A percentile compares a stretch with the other conserved stretches of the same genome.
phyloP scores from a whole-genome alignment of 2,113 vertebrate genomes.

The Telmatochromis brachygnathus region DNA sequence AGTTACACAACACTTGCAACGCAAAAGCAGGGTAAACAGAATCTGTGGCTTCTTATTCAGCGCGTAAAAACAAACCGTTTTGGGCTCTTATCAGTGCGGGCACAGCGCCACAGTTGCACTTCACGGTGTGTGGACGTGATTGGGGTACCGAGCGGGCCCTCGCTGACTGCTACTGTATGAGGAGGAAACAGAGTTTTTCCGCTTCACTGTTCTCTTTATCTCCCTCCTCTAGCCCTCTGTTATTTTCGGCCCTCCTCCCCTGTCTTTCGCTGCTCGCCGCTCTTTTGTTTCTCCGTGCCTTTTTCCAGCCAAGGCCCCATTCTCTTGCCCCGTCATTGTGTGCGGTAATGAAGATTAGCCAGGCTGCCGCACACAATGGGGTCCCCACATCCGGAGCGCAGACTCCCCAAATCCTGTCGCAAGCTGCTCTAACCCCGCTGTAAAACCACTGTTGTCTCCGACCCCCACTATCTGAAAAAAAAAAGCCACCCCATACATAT shows the following conservation, averaged over 20 bases:
- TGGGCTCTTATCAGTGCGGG: slow-evolving; percentile 30
- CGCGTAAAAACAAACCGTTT: neutral
- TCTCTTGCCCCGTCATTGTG: slow-evolving; percentile 59
- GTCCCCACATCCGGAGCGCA: slow-evolving; percentile 50
- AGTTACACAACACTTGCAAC: neutral
- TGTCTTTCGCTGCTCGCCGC: slow-evolving; percentile 16
- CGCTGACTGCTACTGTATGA: slow-evolving; percentile 6
- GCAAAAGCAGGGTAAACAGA: neutral
- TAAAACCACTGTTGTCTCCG: slow-evolving; percentile 45
- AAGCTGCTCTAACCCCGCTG: slow-evolving; percentile 57
- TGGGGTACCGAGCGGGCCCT: neutral
- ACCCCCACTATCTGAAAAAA: neutral
- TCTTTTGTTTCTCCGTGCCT: slow-evolving; percentile 58
- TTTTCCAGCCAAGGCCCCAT: slow-evolving; percentile 54
- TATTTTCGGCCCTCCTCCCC: slow-evolving; percentile 13
- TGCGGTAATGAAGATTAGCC: slow-evolving; percentile 69
- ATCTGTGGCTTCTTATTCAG: neutral
- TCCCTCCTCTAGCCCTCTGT: slow-evolving; percentile 21
- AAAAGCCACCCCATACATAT: neutral
- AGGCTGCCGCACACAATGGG: slow-evolving; percentile 62
- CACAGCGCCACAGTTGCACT: slow-evolving; percentile 29
- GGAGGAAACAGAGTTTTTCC: slow-evolving; percentile 52
- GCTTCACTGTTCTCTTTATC: slow-evolving; percentile 60
- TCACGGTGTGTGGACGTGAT: slow-evolving; percentile 29
- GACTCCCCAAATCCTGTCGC: slow-evolving; percentile 57